These are phyloP conservation scores for Pyrocephalus nanus DNA, from an alignment of 2,797 vertebrate species.

Conservation along the genomic window DNA sequence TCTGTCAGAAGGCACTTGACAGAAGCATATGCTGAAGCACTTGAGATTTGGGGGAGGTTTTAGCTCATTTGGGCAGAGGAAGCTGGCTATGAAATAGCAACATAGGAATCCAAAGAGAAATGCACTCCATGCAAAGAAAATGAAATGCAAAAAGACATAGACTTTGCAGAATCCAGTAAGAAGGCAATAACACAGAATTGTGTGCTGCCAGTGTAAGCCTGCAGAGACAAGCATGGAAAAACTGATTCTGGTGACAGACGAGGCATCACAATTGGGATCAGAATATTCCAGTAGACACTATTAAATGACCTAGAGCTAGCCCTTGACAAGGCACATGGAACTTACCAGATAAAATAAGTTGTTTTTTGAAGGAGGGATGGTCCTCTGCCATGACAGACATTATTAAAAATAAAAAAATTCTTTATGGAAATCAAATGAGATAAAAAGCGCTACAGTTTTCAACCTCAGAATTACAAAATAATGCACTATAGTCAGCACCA, in stretches of 20 bases:
- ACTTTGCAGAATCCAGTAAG: not conserved
- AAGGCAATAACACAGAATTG: not conserved
- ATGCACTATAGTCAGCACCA: rapidly evolving
- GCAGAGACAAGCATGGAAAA: not conserved
- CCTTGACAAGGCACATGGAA: not conserved
- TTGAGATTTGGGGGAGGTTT: not conserved
- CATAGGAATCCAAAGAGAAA: not conserved
- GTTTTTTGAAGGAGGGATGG: not conserved
- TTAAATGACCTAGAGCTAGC: not conserved
- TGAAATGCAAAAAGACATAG: not conserved
- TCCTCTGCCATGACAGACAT: not conserved
- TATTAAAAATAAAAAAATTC: not conserved
- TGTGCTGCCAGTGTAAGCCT: not conserved
- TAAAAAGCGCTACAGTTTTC: not conserved
- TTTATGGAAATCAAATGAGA: not conserved
- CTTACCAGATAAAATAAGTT: not conserved
- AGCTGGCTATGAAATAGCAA: not conserved
- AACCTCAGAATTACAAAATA: not conserved
- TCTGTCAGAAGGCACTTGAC: not conserved
- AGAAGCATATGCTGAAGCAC: not conserved
- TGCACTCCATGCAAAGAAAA: not conserved
- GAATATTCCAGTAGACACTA: not conserved
- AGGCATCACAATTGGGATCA: not conserved
- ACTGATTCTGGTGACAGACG: not conserved
- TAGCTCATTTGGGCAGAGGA: not conserved